These are phyloP conservation scores for Sarcophaga variegata DNA, from an alignment of 2,888 invertebrate species.

Conservation along the genomic window DNA sequence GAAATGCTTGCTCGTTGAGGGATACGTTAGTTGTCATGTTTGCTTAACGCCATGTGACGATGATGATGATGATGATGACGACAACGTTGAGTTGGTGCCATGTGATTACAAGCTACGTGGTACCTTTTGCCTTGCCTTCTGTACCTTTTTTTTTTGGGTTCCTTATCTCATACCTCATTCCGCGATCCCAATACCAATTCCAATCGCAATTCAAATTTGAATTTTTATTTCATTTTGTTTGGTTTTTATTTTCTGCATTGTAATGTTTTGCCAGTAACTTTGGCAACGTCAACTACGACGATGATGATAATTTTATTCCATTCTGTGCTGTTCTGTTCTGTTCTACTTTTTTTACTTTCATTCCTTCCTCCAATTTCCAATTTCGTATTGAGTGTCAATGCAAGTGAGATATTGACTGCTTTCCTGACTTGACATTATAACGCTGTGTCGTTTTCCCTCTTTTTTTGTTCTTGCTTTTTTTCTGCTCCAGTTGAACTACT, in stretches of 20 bases:
- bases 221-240: neutral
- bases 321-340: neutral
- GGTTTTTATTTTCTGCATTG: conserved; percentile 18
- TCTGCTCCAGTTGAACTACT: neutral
- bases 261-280: conserved; percentile 5
- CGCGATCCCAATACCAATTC: neutral
- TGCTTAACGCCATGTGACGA: conserved; percentile 51
- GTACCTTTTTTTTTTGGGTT: too few relatives aligned
- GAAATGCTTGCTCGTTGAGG: conserved; percentile 11
- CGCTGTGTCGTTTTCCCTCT: neutral
- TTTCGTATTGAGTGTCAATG: conserved; percentile 55
- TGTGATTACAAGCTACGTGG: conserved; percentile 7
- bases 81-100: neutral
- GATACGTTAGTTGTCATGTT: conserved; percentile 59
- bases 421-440: conserved; percentile 54
- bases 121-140: conserved; percentile 10
- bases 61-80: conserved; percentile 54
- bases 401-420: conserved; percentile 57
- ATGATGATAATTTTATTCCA: conserved; percentile 44
- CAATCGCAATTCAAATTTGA: neutral
- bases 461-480: conserved; percentile 2
- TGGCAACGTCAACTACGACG: neutral
- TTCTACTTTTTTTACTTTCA: neutral
- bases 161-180: too few relatives aligned
- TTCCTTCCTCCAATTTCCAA: conserved; percentile 28